Percentiles rank a stretch among this genome's conserved stretches.
phyloP scores from a whole-genome alignment of 2,113 vertebrate genomes.

The Aramus guarauna region DNA sequence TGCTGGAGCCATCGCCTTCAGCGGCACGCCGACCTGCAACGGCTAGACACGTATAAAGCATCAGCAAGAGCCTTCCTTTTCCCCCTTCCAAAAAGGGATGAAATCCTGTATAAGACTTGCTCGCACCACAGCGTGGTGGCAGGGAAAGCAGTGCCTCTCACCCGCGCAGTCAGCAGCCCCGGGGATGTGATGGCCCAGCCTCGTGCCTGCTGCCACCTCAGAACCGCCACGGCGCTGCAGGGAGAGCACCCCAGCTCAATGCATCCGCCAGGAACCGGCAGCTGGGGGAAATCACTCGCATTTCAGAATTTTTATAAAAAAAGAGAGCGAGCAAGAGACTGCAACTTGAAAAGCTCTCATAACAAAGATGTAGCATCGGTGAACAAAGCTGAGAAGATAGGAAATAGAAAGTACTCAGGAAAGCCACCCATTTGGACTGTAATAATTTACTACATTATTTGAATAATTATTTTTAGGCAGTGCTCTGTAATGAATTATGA shows the following conservation, averaged over 20 bases:
- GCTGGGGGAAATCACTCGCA: not conserved
- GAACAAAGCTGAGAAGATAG: not conserved
- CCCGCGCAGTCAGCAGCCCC: not conserved
- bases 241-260: not conserved
- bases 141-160: not conserved
- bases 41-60: accelerated
- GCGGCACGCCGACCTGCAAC: accelerated
- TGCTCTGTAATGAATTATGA: not conserved
- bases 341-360: not conserved
- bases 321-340: not conserved
- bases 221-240: not conserved
- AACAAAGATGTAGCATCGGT: not conserved
- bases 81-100: not conserved
- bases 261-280: not conserved
- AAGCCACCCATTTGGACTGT: not conserved
- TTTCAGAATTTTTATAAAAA: not conserved
- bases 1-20: not conserved
- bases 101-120: not conserved
- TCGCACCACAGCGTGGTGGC: accelerated
- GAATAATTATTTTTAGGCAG: not conserved
- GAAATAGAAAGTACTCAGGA: not conserved
- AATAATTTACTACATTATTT: not conserved
- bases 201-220: not conserved
- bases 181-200: not conserved
- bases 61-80: not conserved